phyloP scores from a whole-genome alignment of 2,888 invertebrate genomes.

The Spisula subtruncata region DNA sequence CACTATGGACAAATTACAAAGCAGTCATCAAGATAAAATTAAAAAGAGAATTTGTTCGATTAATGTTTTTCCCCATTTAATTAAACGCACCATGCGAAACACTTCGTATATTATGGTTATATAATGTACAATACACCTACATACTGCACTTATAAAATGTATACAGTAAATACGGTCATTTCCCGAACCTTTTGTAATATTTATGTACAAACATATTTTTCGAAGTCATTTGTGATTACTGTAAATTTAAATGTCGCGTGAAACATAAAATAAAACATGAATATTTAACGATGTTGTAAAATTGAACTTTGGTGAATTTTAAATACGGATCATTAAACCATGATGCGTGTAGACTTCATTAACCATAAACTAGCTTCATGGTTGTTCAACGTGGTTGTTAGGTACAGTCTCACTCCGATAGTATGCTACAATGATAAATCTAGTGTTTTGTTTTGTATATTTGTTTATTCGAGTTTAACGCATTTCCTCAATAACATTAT shows the following conservation, averaged over 20 bases:
- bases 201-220: background rate
- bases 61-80: slow-evolving; percentile 10
- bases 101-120: background rate
- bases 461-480: too few relatives aligned
- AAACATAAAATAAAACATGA: background rate
- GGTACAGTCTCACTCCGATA: too few relatives aligned
- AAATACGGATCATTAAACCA: too few relatives aligned
- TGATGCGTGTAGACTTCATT: too few relatives aligned
- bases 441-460: too few relatives aligned
- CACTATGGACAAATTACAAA: slow-evolving; percentile 24
- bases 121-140: background rate
- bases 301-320: background rate
- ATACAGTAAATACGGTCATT: background rate
- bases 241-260: background rate
- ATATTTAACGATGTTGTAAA: background rate
- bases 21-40: background rate
- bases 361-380: too few relatives aligned
- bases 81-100: background rate
- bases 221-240: background rate
- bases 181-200: background rate
- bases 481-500: too few relatives aligned
- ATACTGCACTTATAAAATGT: background rate
- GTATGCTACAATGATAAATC: too few relatives aligned
- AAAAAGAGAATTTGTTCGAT: slow-evolving; percentile 29
- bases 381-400: too few relatives aligned